Conservation (phyloP, 2,113 vertebrate species). For the Kryptolebias marmoratus region DNA sequence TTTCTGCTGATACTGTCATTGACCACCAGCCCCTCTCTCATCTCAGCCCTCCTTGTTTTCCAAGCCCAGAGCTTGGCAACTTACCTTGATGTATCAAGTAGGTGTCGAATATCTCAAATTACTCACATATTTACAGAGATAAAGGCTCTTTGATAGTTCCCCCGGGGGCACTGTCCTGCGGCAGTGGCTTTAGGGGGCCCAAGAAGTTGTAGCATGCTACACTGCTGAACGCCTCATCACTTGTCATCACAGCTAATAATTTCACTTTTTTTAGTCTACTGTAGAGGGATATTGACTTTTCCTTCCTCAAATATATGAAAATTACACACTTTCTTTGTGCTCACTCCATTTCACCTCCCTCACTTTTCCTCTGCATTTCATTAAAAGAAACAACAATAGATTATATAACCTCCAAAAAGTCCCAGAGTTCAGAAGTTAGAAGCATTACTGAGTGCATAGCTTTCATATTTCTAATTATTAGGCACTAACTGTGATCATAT, state of each 20-base stretch:
- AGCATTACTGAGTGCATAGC: slow-evolving; percentile 5
- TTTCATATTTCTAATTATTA: slow-evolving; percentile 26
- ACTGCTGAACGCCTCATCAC: slow-evolving; percentile 65
- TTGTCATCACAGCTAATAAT: slow-evolving; percentile 74
- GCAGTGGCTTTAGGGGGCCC: slow-evolving; percentile 39
- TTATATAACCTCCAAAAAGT: neutral
- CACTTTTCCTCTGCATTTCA: neutral
- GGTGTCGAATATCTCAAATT: slow-evolving; percentile 77
- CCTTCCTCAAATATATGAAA: neutral
- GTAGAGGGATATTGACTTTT: slow-evolving; percentile 26
- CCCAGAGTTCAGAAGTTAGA: slow-evolving; percentile 5
- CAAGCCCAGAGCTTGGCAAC: slow-evolving; percentile 12
- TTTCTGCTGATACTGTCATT: slow-evolving; percentile 44
- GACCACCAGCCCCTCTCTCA: slow-evolving; percentile 35
- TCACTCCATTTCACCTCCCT: too few relatives aligned
- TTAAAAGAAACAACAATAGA: neutral
- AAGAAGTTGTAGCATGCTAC: slow-evolving; percentile 21
- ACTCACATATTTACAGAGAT: slow-evolving; percentile 72
- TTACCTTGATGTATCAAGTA: slow-evolving; percentile 54
- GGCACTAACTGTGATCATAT: slow-evolving; percentile 15
- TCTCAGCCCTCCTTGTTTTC: slow-evolving; percentile 23
- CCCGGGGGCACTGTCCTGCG: slow-evolving; percentile 45
- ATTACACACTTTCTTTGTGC: slow-evolving; percentile 7
- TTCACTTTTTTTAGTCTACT: slow-evolving; percentile 50
- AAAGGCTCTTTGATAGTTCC: slow-evolving; percentile 68